Evolutionary conservation across 2,797 vertebrate species (phyloP).

Genomic region (Lagocephalus sceleratus): DNA sequence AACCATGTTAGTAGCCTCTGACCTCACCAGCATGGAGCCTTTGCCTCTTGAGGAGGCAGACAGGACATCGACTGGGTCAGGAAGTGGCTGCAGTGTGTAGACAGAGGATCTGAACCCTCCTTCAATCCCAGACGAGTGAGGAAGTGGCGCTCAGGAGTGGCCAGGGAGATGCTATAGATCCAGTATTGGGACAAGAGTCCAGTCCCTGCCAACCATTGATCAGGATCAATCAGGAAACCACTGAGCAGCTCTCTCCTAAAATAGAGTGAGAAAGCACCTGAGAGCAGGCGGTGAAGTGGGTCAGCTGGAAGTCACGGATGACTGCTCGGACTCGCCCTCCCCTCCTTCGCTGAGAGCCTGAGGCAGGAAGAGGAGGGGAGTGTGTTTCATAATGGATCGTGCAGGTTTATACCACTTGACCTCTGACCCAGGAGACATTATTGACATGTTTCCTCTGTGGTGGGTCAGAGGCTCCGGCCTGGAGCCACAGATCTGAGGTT

Average conservation of each 20-base stretch:
- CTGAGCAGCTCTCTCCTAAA: slow-evolving; percentile 64
- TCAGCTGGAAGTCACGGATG: slow-evolving; percentile 10
- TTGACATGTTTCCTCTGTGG: no score
- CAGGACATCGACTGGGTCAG: slow-evolving; percentile 65
- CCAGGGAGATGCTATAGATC: slow-evolving; percentile 62
- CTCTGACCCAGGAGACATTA: no score
- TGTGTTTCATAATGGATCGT: no score
- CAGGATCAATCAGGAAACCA: slow-evolving; percentile 73
- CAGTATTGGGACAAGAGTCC: slow-evolving; percentile 61
- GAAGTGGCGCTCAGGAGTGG: slow-evolving; percentile 24
- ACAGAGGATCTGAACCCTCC: slow-evolving; percentile 38
- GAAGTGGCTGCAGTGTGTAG: slow-evolving; percentile 58
- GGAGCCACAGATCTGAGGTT: slow-evolving; percentile 22
- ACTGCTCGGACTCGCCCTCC: no score
- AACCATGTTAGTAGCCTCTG: slow-evolving; percentile 8
- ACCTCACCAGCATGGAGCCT: slow-evolving; percentile 14
- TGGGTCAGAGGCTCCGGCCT: no score
- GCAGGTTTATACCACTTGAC: no score
- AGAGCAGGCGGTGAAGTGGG: slow-evolving; percentile 29
- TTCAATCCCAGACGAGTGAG: slow-evolving; percentile 42
- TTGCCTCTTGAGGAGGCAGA: slow-evolving; percentile 60
- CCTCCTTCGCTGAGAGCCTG: no score
- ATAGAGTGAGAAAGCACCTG: slow-evolving; percentile 62
- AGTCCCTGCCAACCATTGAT: slow-evolving; percentile 73
- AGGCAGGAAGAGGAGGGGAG: no score